phyloP scores from a whole-genome alignment of 2,113 vertebrate genomes.

The Phaethon lepturus region DNA sequence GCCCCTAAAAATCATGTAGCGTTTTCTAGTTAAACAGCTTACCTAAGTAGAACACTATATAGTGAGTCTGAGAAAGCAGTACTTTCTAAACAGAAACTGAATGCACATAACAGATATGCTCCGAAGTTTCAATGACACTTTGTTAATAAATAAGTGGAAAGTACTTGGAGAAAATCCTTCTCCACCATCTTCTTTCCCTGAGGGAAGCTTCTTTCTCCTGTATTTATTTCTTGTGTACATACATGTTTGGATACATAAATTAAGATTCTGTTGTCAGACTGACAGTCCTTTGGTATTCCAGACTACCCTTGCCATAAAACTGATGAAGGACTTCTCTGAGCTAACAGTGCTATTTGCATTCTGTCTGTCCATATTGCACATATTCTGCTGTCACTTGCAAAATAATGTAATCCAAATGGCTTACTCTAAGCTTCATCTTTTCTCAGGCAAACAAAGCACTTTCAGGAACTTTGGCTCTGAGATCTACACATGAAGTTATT shows the following conservation, averaged over 20 bases:
- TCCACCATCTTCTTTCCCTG: background rate
- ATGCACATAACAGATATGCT: background rate
- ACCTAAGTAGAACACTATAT: background rate
- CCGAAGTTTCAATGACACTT: background rate
- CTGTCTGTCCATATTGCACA: background rate
- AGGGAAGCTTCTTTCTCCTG: background rate
- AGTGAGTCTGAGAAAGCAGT: background rate
- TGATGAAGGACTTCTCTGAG: background rate
- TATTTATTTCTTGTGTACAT: background rate
- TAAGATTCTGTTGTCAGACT: background rate
- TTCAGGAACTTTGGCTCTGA: background rate
- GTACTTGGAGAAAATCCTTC: background rate
- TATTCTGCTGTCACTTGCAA: background rate
- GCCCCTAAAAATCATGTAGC: background rate
- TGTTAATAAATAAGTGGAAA: background rate
- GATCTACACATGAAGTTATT: background rate
- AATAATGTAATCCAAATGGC: background rate
- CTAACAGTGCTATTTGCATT: background rate
- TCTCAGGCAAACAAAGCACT: background rate
- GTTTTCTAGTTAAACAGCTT: background rate
- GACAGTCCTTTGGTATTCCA: background rate
- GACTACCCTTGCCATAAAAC: background rate
- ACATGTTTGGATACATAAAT: background rate
- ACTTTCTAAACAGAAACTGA: background rate
- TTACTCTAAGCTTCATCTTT: background rate